Evolutionary conservation across 2,797 vertebrate genomes (phyloP).

Genomic region (Hydrolagus colliei): DNA sequence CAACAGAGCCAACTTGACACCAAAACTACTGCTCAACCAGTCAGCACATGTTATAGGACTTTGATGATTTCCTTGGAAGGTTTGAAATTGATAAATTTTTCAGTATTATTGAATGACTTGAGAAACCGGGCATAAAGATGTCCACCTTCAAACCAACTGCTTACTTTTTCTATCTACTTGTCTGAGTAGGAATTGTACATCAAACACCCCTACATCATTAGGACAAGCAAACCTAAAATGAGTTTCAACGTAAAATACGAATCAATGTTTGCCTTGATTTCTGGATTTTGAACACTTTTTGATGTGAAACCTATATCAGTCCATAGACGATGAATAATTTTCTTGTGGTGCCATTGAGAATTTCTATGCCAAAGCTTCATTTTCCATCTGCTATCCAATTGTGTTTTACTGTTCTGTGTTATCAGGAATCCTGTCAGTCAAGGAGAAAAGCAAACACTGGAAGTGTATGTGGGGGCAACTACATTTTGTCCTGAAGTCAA

Average conservation of each 20-base stretch:
- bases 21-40: too few species aligned
- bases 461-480: neutral
- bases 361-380: neutral
- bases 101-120: too few species aligned
- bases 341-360: neutral
- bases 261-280: neutral
- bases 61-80: too few species aligned
- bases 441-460: neutral
- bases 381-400: neutral
- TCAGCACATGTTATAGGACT: too few species aligned
- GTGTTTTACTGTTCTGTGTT: neutral
- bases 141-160: neutral
- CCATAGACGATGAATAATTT: neutral
- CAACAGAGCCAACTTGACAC: too few species aligned
- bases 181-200: neutral
- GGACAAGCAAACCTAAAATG: neutral
- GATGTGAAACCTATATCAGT: neutral
- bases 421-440: neutral
- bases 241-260: neutral
- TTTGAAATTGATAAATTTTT: too few species aligned
- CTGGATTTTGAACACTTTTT: neutral
- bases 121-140: too few species aligned
- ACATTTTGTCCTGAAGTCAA: neutral
- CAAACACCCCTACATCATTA: neutral
- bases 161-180: slow-evolving; percentile 5